A percentile compares a stretch with the other conserved stretches of the same genome.
These are phyloP conservation scores for Charaxes varanes DNA, from an alignment of 1,140 invertebrate genomes.

Conservation along the genomic window DNA sequence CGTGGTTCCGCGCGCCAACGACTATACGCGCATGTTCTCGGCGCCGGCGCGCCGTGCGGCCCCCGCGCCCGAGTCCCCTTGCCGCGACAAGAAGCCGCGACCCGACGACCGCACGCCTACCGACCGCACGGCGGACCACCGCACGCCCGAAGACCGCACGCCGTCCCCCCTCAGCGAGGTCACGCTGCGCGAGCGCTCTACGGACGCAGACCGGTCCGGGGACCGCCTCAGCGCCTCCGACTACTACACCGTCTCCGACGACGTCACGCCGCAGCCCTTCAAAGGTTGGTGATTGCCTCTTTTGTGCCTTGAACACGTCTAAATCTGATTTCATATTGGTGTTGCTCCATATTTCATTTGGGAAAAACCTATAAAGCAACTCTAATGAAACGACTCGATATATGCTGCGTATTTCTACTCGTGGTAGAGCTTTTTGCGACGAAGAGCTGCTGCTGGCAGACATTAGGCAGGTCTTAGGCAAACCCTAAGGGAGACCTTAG, in stretches of 20 bases:
- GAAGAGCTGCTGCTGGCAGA: too few species aligned
- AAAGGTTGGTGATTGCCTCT: too few species aligned
- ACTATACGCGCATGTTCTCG: slow-evolving; percentile 72
- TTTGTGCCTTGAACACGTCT: too few species aligned
- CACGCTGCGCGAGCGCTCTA: slow-evolving; percentile 39
- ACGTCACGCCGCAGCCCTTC: slow-evolving; percentile 65
- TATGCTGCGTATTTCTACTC: too few species aligned
- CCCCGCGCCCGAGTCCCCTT: slow-evolving; percentile 51
- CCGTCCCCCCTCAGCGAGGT: slow-evolving; percentile 21
- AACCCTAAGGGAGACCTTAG: too few species aligned
- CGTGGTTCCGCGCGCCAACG: slow-evolving; percentile 73
- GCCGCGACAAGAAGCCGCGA: slow-evolving; percentile 64
- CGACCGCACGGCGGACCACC: too few species aligned
- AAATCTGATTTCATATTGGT: too few species aligned
- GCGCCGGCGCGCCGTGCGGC: slow-evolving; percentile 56
- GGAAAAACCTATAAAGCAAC: slow-evolving; percentile 4
- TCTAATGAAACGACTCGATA: too few species aligned
- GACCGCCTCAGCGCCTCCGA: slow-evolving; percentile 67
- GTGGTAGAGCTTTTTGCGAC: too few species aligned
- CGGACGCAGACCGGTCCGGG: slow-evolving; percentile 22
- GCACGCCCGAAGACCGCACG: slow-evolving; percentile 6
- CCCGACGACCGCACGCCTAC: slow-evolving; percentile 18
- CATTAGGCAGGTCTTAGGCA: too few species aligned
- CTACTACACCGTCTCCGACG: slow-evolving; percentile 67
- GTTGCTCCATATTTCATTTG: too few species aligned